Evolutionary conservation across 2,797 vertebrate species (phyloP).

Genomic region (Lagodon rhomboides): DNA sequence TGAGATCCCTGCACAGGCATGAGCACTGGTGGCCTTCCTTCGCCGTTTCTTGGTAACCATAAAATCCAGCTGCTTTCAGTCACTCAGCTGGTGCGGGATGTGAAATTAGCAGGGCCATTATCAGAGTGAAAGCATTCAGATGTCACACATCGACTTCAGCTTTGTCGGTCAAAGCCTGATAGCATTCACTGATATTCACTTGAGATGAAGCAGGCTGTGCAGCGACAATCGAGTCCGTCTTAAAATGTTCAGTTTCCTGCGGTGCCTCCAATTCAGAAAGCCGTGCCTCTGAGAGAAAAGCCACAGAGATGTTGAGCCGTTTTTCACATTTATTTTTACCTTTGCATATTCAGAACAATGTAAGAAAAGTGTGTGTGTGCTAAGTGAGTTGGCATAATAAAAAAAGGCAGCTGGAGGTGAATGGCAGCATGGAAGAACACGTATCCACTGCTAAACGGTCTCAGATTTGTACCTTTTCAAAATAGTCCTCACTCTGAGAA

Average conservation of each 20-base stretch:
- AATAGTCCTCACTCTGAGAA: constrained; percentile 12
- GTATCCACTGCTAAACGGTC: background rate
- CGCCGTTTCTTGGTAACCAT: constrained; percentile 18
- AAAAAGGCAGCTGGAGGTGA: constrained; percentile 15
- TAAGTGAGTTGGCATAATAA: background rate
- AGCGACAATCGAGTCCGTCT: background rate
- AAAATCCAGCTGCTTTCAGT: constrained; percentile 26
- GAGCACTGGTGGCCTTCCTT: background rate
- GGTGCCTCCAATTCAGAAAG: background rate
- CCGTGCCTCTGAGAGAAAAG: background rate
- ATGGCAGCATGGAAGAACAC: background rate
- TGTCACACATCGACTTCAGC: constrained; percentile 16
- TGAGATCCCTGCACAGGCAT: background rate
- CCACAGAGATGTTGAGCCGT: background rate
- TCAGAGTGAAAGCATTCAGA: constrained; percentile 35
- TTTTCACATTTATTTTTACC: constrained; percentile 1
- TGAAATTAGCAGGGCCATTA: constrained; percentile 43
- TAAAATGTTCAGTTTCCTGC: background rate
- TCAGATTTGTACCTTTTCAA: constrained; percentile 16
- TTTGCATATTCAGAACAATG: background rate
- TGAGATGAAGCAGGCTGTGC: constrained; percentile 8
- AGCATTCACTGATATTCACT: constrained; percentile 27
- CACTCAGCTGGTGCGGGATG: constrained; percentile 14
- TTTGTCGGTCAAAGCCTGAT: background rate
- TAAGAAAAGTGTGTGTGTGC: background rate